Conservation (phyloP, 2,797 vertebrate genomes). For the Brotogeris chrysoptera region DNA sequence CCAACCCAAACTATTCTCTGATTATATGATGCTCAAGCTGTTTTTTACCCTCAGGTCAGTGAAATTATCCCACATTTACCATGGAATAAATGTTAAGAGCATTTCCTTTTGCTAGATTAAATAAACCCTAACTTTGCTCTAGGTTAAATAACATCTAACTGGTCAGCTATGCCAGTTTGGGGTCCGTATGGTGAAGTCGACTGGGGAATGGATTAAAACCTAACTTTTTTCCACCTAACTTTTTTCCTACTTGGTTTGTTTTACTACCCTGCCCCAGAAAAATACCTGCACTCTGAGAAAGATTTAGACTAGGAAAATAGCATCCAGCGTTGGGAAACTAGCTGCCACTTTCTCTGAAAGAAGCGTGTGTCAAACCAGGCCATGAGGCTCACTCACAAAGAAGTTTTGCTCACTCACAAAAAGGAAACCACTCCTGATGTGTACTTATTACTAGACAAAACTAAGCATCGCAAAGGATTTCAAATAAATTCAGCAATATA, state of each 20-base stretch:
- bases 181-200: neutral
- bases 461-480: neutral
- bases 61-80: neutral
- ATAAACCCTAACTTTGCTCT: neutral
- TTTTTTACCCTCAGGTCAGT: neutral
- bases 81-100: rapidly evolving
- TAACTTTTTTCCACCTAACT: neutral
- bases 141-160: neutral
- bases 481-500: neutral
- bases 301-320: neutral
- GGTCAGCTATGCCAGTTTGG: neutral
- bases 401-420: too few relatives aligned
- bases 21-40: neutral
- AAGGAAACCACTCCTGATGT: neutral
- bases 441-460: neutral
- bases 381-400: neutral
- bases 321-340: neutral
- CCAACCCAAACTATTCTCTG: neutral
- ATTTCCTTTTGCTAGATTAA: neutral
- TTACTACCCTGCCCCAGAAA: neutral
- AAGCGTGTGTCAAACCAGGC: rapidly evolving
- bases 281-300: neutral
- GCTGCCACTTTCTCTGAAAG: neutral
- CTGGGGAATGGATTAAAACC: neutral
- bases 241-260: neutral